Evolutionary conservation across 1,140 invertebrate genomes (phyloP), one percentile per base, ranked within the genome.

Genomic region (Meloidogyne hapla): DNA sequence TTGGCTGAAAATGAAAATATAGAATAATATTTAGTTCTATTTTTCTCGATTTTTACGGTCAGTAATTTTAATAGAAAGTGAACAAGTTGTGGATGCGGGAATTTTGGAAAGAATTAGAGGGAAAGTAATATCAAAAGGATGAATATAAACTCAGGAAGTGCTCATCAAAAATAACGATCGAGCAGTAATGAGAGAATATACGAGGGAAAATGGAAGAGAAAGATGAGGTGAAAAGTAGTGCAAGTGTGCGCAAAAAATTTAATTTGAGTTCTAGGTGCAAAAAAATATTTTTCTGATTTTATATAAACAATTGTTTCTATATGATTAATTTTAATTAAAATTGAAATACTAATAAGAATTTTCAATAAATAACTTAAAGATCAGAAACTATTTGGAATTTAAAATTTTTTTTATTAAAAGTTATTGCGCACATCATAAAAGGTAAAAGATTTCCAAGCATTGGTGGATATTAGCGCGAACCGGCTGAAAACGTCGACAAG

Each of bases 71-170:
- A 6, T n/a, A 9, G 48, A 56, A 56, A 56, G n/a, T 56, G 8
- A 56, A 56, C 48, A 56, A 56, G 48, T 56, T 56, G 33, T n/a
- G n/a, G 18, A n/a, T 6, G 4, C 5, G 48, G n/a, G n/a, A 56
- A 56, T n/a, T 56, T 8, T 6, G 12, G 45, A 18, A 48, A 18
- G 48, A n/a, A 21, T 1, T n/a, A 8, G 18, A 8, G 48, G 18
- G 48, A 56, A 56, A 56, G 48, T 56, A 56, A 56, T n/a, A 56
- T n/a, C 18, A 56, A 56, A 56, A 56, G 33, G 18, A 56, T 56
- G 48, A n/a, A 56, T 56, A 56, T 56, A 56, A 56, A 56, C 48
- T 56, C 48, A 56, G 48, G 48, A 56, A 56, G 48, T n/a, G 48
- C 48, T 56, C 48, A 42, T 56, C 48, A 12, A n/a, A 56, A n/a